Evolutionary conservation across 2,797 vertebrate species (phyloP).

Genomic region (Hapalemur alaotrensis): DNA sequence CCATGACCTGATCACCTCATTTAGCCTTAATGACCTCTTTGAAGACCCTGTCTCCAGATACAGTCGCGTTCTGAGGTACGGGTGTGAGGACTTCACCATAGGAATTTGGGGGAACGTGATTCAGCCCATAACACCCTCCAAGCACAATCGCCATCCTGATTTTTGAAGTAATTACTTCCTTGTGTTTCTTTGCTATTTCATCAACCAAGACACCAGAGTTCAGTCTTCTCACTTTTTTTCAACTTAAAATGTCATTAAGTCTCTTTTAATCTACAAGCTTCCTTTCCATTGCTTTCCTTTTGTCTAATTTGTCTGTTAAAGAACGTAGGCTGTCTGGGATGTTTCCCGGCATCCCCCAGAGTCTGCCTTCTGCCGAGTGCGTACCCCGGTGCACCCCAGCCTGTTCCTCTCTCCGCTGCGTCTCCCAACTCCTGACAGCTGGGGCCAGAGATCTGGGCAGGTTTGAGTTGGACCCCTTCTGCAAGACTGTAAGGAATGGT

Average conservation of each 20-base stretch:
- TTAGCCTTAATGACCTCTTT: background rate
- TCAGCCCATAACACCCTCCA: background rate
- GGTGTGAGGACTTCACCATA: background rate
- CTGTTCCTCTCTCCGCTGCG: background rate
- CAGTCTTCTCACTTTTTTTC: background rate
- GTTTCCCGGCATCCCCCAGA: background rate
- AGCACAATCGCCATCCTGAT: background rate
- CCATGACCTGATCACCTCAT: background rate
- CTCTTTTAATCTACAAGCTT: background rate
- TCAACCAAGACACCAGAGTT: background rate
- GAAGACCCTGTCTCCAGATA: background rate
- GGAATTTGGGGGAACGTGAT: background rate
- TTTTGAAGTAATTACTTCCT: background rate
- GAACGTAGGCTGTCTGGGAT: background rate
- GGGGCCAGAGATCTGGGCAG: background rate
- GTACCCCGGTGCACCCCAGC: fast-evolving
- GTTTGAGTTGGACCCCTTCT: background rate
- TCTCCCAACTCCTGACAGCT: background rate
- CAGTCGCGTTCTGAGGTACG: background rate
- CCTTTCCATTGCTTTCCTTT: background rate
- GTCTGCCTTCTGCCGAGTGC: background rate
- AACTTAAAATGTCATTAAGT: background rate
- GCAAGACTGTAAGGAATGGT: background rate
- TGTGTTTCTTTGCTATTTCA: background rate
- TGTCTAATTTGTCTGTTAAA: background rate